Conservation (phyloP, 1,140 invertebrate genomes). For the Bombus pyrosoma region DNA sequence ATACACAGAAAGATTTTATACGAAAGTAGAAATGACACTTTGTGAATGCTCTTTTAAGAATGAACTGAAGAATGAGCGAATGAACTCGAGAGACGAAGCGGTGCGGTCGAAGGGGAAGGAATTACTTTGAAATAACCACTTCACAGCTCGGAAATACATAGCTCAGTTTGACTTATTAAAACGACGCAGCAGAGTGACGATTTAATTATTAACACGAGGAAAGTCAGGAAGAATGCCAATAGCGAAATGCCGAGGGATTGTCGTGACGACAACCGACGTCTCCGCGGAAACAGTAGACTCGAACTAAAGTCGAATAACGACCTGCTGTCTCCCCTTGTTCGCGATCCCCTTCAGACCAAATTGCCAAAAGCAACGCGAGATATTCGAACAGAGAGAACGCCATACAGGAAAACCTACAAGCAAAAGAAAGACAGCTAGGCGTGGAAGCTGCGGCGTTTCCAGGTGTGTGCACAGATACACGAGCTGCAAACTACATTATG, state of each 20-base stretch:
- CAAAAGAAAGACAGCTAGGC: neutral
- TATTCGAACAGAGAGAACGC: neutral
- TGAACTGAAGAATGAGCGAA: too few species aligned
- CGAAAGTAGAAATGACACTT: too few species aligned
- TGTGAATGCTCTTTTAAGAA: too few species aligned
- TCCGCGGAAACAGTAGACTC: constrained; percentile 40
- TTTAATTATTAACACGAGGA: constrained; percentile 45
- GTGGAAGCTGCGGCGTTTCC: too few species aligned
- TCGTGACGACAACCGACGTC: constrained; percentile 24
- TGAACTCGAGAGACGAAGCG: too few species aligned
- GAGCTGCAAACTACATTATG: constrained; percentile 55
- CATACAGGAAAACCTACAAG: neutral
- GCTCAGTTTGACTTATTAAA: neutral
- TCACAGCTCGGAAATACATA: neutral
- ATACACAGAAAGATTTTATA: too few species aligned
- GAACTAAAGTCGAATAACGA: constrained; percentile 58
- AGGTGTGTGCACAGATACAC: neutral
- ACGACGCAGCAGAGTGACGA: constrained; percentile 26
- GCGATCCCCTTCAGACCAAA: constrained; percentile 20
- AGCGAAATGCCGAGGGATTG: constrained; percentile 27
- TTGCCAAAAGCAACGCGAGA: neutral
- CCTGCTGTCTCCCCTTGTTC: constrained; percentile 19
- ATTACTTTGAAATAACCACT: neutral
- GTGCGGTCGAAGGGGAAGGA: neutral
- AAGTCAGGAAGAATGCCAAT: neutral